A percentile compares a stretch with the other conserved stretches of the same genome.
These are phyloP conservation scores for Phymorhynchus buccinoides DNA, from an alignment of 1,140 invertebrate genomes.

Conservation along the genomic window DNA sequence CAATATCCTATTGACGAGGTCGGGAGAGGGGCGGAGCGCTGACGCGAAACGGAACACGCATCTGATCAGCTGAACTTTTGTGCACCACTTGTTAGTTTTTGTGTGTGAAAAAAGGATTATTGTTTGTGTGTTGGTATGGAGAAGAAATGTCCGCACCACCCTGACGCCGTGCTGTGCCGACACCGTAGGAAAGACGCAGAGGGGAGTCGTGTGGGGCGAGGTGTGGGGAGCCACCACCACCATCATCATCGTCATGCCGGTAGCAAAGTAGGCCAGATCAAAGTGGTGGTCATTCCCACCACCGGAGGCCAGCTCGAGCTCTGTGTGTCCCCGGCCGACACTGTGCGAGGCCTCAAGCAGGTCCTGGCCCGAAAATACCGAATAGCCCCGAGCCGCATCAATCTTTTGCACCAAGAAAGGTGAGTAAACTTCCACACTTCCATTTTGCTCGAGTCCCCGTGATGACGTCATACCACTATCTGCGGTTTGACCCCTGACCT, in stretches of 20 bases:
- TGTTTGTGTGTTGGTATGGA: slow-evolving; percentile 12
- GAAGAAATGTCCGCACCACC: slow-evolving; percentile 28
- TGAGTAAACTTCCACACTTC: slow-evolving; percentile 69
- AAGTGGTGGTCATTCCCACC: slow-evolving; percentile 78
- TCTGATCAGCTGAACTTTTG: neutral
- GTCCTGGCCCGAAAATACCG: slow-evolving; percentile 91
- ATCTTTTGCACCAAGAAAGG: slow-evolving; percentile 92
- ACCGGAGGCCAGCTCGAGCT: slow-evolving; percentile 92
- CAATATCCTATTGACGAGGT: neutral
- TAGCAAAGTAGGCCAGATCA: slow-evolving; percentile 33
- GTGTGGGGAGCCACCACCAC: neutral
- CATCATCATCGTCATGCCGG: no score
- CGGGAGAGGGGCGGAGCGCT: neutral
- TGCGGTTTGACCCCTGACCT: slow-evolving; percentile 23
- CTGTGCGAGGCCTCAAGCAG: slow-evolving; percentile 90
- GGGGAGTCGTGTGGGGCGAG: no score
- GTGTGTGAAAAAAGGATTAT: neutral
- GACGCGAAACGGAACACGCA: neutral
- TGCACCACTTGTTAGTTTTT: neutral
- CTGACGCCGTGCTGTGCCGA: slow-evolving; percentile 1
- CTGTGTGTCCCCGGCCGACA: slow-evolving; percentile 83
- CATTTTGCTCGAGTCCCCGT: neutral
- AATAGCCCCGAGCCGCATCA: slow-evolving; percentile 92
- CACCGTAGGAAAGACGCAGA: neutral
- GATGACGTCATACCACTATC: slow-evolving; percentile 17